These are phyloP conservation scores for Cliona cf. orientalis DNA, from an alignment of 37 sponge, comb jelly and placozoan species.

Conservation along the genomic window DNA sequence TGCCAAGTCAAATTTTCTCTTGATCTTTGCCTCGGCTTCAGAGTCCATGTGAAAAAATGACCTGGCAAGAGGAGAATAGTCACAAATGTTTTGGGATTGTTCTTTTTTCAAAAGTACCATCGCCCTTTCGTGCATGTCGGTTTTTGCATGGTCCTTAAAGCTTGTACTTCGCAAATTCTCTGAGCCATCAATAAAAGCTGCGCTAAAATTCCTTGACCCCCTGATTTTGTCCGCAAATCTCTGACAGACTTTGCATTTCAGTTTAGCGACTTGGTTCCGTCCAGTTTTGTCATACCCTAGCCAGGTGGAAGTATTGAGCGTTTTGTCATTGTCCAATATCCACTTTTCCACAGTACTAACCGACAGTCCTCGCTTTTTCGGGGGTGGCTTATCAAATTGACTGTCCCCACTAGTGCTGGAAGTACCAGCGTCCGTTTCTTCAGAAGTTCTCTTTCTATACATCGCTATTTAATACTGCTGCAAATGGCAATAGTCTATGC, in stretches of 20 bases:
- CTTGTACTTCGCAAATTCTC: slow-evolving; percentile 19
- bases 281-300: slow-evolving; percentile 15
- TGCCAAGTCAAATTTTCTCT: slow-evolving; percentile 44
- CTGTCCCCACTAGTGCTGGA: too few species aligned
- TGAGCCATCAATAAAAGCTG: slow-evolving; percentile 56
- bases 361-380: slow-evolving; percentile 6
- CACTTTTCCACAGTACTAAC: slow-evolving; percentile 31
- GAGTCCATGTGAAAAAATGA: not conserved
- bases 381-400: too few species aligned
- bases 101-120: slow-evolving; percentile 35
- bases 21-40: not conserved
- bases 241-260: slow-evolving; percentile 26
- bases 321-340: slow-evolving; percentile 18
- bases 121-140: slow-evolving; percentile 30
- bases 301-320: slow-evolving; percentile 46
- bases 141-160: slow-evolving; percentile 27
- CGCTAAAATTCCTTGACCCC: slow-evolving; percentile 22
- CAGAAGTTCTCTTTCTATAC: too few species aligned
- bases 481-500: too few species aligned
- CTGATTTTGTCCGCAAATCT: slow-evolving; percentile 22
- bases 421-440: too few species aligned
- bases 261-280: slow-evolving; percentile 18
- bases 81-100: not conserved
- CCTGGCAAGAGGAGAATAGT: slow-evolving; percentile 30
- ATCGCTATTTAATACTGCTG: too few species aligned